Base-by-base conservation (phyloP, 2,113 vertebrate genomes). In the Lota lota region DNA sequence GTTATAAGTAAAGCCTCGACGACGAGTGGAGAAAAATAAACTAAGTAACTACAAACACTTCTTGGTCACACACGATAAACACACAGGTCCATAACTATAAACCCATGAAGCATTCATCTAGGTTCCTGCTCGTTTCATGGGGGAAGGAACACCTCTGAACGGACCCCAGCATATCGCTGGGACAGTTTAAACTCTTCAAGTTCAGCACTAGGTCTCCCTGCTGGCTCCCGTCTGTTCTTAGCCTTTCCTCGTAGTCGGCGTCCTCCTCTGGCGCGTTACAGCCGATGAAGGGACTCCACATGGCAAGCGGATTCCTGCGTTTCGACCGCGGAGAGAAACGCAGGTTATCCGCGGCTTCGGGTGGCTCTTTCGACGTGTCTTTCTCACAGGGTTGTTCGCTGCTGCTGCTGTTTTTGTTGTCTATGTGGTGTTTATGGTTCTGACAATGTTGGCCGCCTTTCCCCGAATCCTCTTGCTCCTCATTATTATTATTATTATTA, bases 161-260 rank as follows among this genome's bases (percentile, higher is more conserved):
- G 2, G 68, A 69, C 20, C 85, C 70, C 1, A 72, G 67, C 6
- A 64, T 58, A 17, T 74, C 63, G 56, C 53, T 61, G 33, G 61
- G 72, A 60, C 63, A 70, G 72, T 77, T 79, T n/a, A 71, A 21
- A 22, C 57, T 61, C 66, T 79, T 72, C 22, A 78, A 68, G 67
- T 22, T 22, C 22, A 82, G 24, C 22, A 79, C 19, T 12, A 74
- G 57, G 33, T 71, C 57, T 51, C 21, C 72, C 67, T 70, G 66
- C 20, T 6, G 57, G 62, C 54, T 75, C 60, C 28, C 17, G 53
- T 60, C 58, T 63, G 56, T 21, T 2, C 2, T 28, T 22, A 33
- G 50, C 56, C 77, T 65, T 59, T 75, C 63, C 56, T 40, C 61
- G 53, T 56, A 36, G n/a, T 28, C 61, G 8, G 58, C 18, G 2